A percentile compares a stretch with the other conserved stretches of the same genome.
phyloP scores from a whole-genome alignment of 1,140 invertebrate genomes.

The Theocolax elegans region DNA sequence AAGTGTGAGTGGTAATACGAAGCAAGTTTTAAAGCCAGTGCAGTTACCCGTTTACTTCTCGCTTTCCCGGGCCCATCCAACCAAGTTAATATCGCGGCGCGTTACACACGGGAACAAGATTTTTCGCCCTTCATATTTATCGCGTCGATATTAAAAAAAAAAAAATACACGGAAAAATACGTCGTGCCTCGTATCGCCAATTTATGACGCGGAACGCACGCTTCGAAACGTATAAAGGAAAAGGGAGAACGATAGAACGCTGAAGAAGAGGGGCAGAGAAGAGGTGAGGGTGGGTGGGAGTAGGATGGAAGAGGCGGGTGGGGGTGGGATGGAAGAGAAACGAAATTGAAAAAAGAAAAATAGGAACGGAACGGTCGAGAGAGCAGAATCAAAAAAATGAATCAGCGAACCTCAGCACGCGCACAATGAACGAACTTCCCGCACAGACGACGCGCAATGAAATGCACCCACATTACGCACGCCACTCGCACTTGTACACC shows the following conservation, averaged over 20 bases:
- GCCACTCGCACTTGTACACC: not conserved
- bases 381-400: constrained; percentile 5
- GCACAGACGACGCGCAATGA: not conserved
- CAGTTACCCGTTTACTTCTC: no score
- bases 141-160: constrained; percentile 19
- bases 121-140: constrained; percentile 16
- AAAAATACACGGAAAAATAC: not conserved
- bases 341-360: not conserved
- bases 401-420: not conserved
- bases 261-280: no score
- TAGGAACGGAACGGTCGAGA: not conserved
- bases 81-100: constrained; percentile 17
- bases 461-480: not conserved
- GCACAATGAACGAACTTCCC: no score
- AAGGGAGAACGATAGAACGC: not conserved
- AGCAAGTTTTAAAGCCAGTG: constrained; percentile 26
- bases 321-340: no score
- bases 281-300: not conserved
- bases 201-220: constrained; percentile 12
- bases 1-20: not conserved
- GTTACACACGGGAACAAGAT: constrained; percentile 15
- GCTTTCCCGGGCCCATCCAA: not conserved
- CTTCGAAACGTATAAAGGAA: not conserved
- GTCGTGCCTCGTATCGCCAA: not conserved
- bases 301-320: not conserved